A percentile compares a stretch with the other conserved stretches of the same genome.
These are phyloP conservation scores for Morpho deidamia DNA, from an alignment of 2,888 invertebrate species.

Conservation along the genomic window DNA sequence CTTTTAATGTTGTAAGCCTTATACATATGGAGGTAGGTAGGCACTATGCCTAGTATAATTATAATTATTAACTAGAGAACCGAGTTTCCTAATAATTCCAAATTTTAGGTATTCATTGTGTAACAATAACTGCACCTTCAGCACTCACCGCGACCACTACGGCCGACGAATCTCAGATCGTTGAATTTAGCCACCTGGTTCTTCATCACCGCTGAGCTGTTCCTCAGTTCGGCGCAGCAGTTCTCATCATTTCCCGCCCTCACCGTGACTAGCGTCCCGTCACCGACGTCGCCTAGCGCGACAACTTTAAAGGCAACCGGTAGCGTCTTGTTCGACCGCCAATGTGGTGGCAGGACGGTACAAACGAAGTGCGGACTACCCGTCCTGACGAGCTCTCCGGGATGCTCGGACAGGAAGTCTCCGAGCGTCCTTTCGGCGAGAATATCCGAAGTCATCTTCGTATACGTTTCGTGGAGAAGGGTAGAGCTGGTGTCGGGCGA, in stretches of 20 bases:
- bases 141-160: constrained; percentile 97
- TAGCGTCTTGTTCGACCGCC: constrained; percentile 98
- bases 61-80: too few relatives aligned
- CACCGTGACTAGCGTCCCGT: constrained; percentile 97
- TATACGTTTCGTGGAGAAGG: constrained; percentile 88
- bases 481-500: constrained; percentile 85
- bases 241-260: constrained; percentile 99
- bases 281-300: constrained; percentile 94
- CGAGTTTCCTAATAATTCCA: too few relatives aligned
- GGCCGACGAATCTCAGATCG: constrained; percentile 98
- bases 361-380: constrained; percentile 97
- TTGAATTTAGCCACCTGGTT: constrained; percentile 99
- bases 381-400: constrained; percentile 94
- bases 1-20: too few relatives aligned
- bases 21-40: too few relatives aligned
- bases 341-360: constrained; percentile 95
- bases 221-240: constrained; percentile 96
- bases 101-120: constrained; percentile 27
- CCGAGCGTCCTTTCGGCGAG: constrained; percentile 92
- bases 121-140: constrained; percentile 71
- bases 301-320: constrained; percentile 98
- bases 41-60: too few relatives aligned
- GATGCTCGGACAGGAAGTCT: constrained; percentile 92
- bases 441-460: constrained; percentile 94
- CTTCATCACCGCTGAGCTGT: constrained; percentile 97